Evolutionary conservation across 2,888 invertebrate genomes (phyloP), one percentile per base, ranked within the genome.

Genomic region (Oscheius sp.): DNA sequence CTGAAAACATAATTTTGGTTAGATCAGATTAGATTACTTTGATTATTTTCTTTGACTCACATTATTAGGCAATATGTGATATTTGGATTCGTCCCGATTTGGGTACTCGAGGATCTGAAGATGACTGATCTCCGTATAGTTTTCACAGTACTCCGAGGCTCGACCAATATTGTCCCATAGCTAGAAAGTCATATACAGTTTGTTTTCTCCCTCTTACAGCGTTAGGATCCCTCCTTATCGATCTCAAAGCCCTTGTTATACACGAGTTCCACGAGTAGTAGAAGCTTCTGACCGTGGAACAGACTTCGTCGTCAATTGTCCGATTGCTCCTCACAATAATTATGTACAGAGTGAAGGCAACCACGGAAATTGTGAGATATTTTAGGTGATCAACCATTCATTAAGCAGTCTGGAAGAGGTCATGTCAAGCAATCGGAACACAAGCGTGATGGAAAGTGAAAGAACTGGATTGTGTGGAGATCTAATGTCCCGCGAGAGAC

Each of bases 51-150:
- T 21, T 21, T 21, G 29, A 65, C 32, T 29, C 53, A 68, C 68
- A 13, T 70, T 58, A 29, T 10, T n/a, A 29, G 70, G 70, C n/a
- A 48, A 13, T 11, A 70, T 58, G 37, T 59, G 58, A 32, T 59
- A 70, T 47, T 70, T 70, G 10, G 60, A 55, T 48, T 70, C 70
- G 57, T 70, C 70, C 21, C 13, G 57, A 32, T 70, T 70, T 2
- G 70, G 70, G 21, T 59, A 70, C 58, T 47, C 59, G 10, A 55
- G 21, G 1, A 70, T 37, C 37, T 60, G 59, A 10, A 70, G 48
- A 11, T n/a, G 60, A 35, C 59, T 42, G 70, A 70, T 47, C 4
- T n/a, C 48, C 37, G 70, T 70, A 7, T 55, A 55, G 50, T 48
- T 57, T 21, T 70, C 48, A 58, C 70, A 70, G 5, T 47, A n/a